Evolutionary conservation across 1,140 invertebrate genomes (phyloP), one percentile per base, ranked within the genome.

Genomic region (Babylonia areolata): DNA sequence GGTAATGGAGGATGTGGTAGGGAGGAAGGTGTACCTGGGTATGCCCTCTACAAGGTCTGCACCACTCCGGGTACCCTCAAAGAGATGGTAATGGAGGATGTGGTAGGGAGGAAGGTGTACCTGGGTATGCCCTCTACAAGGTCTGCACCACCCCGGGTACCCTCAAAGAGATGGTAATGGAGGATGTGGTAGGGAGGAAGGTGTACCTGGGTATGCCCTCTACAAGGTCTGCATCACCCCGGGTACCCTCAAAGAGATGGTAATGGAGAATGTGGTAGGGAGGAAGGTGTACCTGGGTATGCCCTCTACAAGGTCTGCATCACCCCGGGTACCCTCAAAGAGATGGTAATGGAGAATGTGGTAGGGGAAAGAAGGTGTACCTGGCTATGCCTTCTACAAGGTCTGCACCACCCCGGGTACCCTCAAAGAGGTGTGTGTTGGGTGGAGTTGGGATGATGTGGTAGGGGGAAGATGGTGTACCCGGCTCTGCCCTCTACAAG

Each of bases 131-230:
- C 23, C 80, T 93, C 40, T 91, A 90, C 81, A 90, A 90, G 78
- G 54, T 93, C 1, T 35, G 84, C 28, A 88, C 46, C 35, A 89
- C 88, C 0, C 84, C 84, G 39, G 91, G 91, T 31, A 86, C 85
- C 35, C 81, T 92, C 3, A 86, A 85, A 83, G 88, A 89, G 88
- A 90, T 91, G 88, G 85, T 80, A n/a, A n/a, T n/a, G n/a, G n/a
- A n/a, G n/a, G n/a, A n/a, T n/a, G n/a, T n/a, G n/a, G n/a, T n/a
- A n/a, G n/a, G n/a, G n/a, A n/a, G n/a, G n/a, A n/a, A n/a, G n/a
- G n/a, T n/a, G n/a, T n/a, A n/a, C 93, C 93, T 1, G 84, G 88
- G 0, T 91, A 90, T 77, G 90, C 89, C 23, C 80, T 93, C 40
- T 91, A 90, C 81, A 90, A 90, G 78, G 54, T 93, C 1, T 35